Conservation (phyloP, 2,888 invertebrate genomes). For the Microplitis manilae region DNA sequence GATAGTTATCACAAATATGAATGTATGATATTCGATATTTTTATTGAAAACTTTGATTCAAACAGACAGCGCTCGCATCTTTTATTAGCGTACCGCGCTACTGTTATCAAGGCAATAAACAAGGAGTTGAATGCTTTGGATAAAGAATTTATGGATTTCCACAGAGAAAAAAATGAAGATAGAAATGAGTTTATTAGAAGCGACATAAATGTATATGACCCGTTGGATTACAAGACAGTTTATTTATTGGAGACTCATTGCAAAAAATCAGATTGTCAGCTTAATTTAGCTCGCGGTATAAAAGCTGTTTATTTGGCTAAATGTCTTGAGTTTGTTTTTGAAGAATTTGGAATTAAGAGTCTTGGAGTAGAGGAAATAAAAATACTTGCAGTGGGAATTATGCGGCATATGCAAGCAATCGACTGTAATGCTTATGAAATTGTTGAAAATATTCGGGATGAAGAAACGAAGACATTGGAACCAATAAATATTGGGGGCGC, state of each 20-base stretch:
- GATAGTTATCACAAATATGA: slow-evolving; percentile 68
- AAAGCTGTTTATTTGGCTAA: slow-evolving; percentile 70
- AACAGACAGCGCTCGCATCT: slow-evolving; percentile 54
- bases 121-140: slow-evolving; percentile 39
- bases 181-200: slow-evolving; percentile 33
- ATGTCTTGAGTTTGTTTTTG: slow-evolving; percentile 63
- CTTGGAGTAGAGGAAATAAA: slow-evolving; percentile 53
- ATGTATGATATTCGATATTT: slow-evolving; percentile 65
- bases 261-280: slow-evolving; percentile 57
- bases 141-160: slow-evolving; percentile 51
- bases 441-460: slow-evolving; percentile 64
- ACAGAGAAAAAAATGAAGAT: slow-evolving; percentile 42
- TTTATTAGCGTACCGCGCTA: slow-evolving; percentile 64
- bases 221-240: slow-evolving; percentile 66
- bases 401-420: slow-evolving; percentile 71
- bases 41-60: slow-evolving; percentile 54
- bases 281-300: slow-evolving; percentile 67
- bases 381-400: slow-evolving; percentile 62
- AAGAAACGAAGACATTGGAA: slow-evolving; percentile 59
- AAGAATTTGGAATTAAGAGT: slow-evolving; percentile 47
- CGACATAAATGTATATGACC: slow-evolving; percentile 53
- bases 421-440: slow-evolving; percentile 73
- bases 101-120: slow-evolving; percentile 51
- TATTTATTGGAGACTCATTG: slow-evolving; percentile 68
- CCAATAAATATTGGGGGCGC: slow-evolving; percentile 71